These are phyloP conservation scores for Pterocles burchelli DNA, from an alignment of 2,113 vertebrate genomes.

Conservation along the genomic window DNA sequence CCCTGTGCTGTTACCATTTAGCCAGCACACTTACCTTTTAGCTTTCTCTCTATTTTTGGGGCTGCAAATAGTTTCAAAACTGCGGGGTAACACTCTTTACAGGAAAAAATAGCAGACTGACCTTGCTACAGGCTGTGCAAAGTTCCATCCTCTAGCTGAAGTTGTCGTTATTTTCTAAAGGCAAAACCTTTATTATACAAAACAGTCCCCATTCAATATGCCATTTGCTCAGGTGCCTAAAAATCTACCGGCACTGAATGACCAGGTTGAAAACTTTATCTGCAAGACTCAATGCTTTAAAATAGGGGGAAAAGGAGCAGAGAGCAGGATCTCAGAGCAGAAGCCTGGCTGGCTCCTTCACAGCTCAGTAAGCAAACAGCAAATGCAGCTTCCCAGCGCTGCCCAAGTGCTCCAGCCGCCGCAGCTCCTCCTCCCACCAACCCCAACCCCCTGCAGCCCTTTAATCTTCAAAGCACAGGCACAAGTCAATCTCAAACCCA, in stretches of 20 bases:
- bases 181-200: neutral
- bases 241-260: fast-evolving
- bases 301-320: neutral
- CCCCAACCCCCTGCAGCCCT: neutral
- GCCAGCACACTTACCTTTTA: neutral
- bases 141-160: neutral
- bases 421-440: neutral
- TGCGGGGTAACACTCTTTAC: neutral
- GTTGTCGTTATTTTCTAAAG: neutral
- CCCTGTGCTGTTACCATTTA: neutral
- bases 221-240: neutral
- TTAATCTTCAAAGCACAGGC: conserved; percentile 60
- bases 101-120: neutral
- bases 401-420: neutral
- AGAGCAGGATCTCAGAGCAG: no score
- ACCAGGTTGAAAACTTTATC: neutral
- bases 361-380: neutral
- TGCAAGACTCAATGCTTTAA: neutral
- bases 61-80: neutral
- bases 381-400: neutral
- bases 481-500: conserved; percentile 44
- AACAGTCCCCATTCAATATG: fast-evolving
- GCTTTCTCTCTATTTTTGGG: neutral
- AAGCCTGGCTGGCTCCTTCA: neutral
- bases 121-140: neutral